phyloP scores from a whole-genome alignment of 2,888 invertebrate species.

The Timema cristinae region DNA sequence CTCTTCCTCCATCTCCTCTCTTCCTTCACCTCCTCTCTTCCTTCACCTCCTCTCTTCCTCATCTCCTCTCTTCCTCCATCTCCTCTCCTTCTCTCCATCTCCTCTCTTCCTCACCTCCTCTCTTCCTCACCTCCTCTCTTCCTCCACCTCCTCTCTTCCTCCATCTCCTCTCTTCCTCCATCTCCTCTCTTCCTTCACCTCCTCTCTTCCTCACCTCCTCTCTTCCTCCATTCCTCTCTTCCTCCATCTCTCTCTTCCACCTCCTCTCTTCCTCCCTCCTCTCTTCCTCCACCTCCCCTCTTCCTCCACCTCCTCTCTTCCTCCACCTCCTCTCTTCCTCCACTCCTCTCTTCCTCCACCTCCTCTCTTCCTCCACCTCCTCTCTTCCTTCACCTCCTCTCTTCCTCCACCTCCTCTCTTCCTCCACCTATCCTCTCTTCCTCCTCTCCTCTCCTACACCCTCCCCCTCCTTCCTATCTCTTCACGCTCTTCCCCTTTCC shows the following conservation, averaged over 20 bases:
- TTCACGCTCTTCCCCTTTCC: too few relatives aligned
- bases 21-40: background rate
- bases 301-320: too few relatives aligned
- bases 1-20: background rate
- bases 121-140: background rate
- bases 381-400: too few relatives aligned
- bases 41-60: background rate
- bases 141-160: background rate
- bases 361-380: too few relatives aligned
- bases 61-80: background rate
- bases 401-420: too few relatives aligned
- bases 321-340: too few relatives aligned
- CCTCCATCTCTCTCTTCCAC: background rate
- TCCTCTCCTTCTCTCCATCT: background rate
- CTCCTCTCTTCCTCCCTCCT: background rate
- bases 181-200: background rate
- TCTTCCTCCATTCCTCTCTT: background rate
- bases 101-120: background rate
- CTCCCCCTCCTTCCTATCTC: too few relatives aligned
- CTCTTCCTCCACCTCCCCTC: too few relatives aligned
- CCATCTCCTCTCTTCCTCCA: background rate
- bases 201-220: background rate
- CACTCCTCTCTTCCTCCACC: too few relatives aligned
- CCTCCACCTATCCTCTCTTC: too few relatives aligned
- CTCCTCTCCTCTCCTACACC: too few relatives aligned